Percentiles rank a stretch among this genome's conserved stretches.
Evolutionary conservation across 1,140 invertebrate genomes (phyloP).

Genomic region (Brachionus rotundiformis): DNA sequence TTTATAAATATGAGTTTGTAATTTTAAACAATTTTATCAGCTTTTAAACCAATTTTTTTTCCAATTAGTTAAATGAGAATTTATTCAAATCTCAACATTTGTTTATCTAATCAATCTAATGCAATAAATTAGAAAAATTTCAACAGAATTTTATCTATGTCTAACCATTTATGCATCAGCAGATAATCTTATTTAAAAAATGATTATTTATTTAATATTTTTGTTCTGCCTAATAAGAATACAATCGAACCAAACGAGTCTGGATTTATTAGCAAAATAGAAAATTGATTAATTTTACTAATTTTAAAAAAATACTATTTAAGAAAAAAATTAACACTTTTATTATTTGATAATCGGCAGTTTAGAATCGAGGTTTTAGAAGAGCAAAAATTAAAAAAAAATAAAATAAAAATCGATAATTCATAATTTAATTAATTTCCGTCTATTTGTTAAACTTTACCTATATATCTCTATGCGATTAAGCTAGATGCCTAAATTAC

Average conservation of each 20-base stretch:
- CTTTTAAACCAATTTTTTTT: background rate
- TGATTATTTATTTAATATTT: background rate
- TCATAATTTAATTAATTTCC: slow-evolving; percentile 8
- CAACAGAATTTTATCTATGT: background rate
- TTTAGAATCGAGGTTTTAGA: background rate
- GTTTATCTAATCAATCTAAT: slow-evolving; percentile 10
- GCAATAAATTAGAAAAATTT: background rate
- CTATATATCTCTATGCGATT: background rate
- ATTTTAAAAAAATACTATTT: background rate
- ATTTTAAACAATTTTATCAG: background rate
- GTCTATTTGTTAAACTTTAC: background rate
- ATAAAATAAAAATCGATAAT: background rate
- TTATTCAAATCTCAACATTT: background rate
- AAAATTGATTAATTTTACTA: no score
- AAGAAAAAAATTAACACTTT: background rate
- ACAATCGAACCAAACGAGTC: no score
- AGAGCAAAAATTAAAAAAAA: background rate
- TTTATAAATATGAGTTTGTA: no score
- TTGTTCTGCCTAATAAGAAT: background rate
- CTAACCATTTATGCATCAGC: background rate
- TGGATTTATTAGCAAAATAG: no score
- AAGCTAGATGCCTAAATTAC: background rate
- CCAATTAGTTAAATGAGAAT: slow-evolving; percentile 5
- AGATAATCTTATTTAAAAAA: background rate
- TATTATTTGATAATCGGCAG: background rate